Evolutionary conservation across 2,113 vertebrate species (phyloP).

Genomic region (Paradisaea rubra): DNA sequence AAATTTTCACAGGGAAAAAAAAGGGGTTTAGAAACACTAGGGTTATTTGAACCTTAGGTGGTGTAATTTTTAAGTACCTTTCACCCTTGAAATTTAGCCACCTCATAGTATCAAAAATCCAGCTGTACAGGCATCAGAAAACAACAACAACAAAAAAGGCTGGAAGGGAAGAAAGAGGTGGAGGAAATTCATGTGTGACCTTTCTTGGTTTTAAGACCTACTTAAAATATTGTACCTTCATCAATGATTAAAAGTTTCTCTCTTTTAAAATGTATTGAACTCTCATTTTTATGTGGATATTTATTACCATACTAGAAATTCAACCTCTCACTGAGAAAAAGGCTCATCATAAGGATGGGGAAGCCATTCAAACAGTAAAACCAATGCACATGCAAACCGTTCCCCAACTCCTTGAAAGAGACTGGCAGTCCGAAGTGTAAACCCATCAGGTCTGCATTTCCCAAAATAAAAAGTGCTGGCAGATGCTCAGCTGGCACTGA

Average conservation of each 20-base stretch:
- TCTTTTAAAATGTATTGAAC: not conserved
- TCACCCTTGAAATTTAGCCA: not conserved
- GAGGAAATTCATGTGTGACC: not conserved
- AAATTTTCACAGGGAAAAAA: not conserved
- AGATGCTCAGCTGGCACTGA: not conserved
- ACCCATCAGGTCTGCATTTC: not conserved
- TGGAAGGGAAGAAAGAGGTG: fast-evolving
- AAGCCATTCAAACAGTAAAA: not conserved
- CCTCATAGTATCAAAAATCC: not conserved
- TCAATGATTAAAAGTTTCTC: not conserved
- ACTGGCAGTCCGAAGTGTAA: not conserved
- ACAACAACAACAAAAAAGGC: not conserved
- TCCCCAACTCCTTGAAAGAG: not conserved
- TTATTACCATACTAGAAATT: not conserved
- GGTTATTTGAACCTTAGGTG: not conserved
- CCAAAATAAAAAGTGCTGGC: not conserved
- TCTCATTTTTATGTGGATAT: not conserved
- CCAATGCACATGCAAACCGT: not conserved
- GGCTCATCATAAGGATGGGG: not conserved
- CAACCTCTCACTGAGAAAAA: not conserved
- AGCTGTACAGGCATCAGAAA: not conserved
- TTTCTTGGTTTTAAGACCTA: not conserved
- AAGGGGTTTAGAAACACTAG: not conserved
- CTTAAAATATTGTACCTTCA: not conserved
- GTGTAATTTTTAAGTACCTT: not conserved